phyloP scores from a whole-genome alignment of 2,113 vertebrate species.

The Proterorhinus semilunaris region DNA sequence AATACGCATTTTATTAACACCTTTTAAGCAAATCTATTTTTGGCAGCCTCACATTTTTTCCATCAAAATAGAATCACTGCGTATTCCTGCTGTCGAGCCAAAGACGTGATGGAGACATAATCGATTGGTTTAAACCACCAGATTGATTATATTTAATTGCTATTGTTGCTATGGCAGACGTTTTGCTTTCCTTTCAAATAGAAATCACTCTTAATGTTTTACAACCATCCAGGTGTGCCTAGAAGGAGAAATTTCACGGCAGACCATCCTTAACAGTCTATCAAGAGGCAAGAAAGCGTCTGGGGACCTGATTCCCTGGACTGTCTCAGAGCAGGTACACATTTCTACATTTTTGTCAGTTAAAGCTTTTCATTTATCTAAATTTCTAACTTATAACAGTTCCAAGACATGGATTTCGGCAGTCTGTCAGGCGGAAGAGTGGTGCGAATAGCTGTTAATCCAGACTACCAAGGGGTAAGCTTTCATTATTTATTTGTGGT shows the following conservation, averaged over 20 bases:
- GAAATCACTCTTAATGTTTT: background rate
- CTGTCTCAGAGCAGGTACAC: conserved; percentile 92
- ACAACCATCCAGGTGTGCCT: conserved; percentile 83
- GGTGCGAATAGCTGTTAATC: conserved; percentile 94
- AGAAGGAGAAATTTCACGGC: conserved; percentile 94
- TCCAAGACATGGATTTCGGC: conserved; percentile 94
- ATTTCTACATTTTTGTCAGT: background rate
- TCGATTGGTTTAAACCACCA: too few relatives aligned
- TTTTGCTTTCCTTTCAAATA: too few relatives aligned
- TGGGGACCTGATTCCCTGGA: conserved; percentile 98
- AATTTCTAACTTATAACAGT: conserved; percentile 70
- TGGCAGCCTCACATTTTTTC: too few relatives aligned
- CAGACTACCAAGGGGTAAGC: conserved; percentile 95
- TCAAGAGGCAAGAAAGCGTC: conserved; percentile 95
- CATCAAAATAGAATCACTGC: too few relatives aligned
- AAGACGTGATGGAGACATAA: too few relatives aligned
- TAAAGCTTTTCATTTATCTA: background rate
- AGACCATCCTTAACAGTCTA: conserved; percentile 92
- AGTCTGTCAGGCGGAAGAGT: conserved; percentile 90
- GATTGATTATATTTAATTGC: too few relatives aligned
- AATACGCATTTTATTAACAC: too few relatives aligned
- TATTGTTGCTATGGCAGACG: too few relatives aligned
- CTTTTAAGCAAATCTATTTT: too few relatives aligned
- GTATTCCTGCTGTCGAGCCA: too few relatives aligned
- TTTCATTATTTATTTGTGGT: too few relatives aligned